Percentiles rank a stretch among this genome's conserved stretches.
These are phyloP conservation scores for Syrphus vitripennis DNA, from an alignment of 2,888 invertebrate species.

Conservation along the genomic window DNA sequence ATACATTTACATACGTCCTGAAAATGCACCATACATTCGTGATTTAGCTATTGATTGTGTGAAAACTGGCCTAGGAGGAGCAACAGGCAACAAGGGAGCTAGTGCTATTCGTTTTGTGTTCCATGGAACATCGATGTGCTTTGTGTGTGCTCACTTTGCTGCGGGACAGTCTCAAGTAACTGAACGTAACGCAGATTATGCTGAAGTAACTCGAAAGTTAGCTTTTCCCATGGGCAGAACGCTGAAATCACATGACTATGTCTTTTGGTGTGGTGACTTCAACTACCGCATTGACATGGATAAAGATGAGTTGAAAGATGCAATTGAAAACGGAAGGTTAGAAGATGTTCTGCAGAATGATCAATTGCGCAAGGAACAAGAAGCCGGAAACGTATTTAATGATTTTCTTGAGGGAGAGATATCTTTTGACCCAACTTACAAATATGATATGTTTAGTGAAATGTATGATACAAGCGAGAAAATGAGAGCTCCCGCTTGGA, in stretches of 20 bases:
- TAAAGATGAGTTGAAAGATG: constrained; percentile 94
- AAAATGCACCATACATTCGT: constrained; percentile 92
- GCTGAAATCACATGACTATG: constrained; percentile 97
- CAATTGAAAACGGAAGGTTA: constrained; percentile 84
- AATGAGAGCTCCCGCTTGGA: constrained; percentile 98
- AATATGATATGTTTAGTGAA: constrained; percentile 98
- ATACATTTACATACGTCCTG: constrained; percentile 95
- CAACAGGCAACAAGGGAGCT: constrained; percentile 98
- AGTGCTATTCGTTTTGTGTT: constrained; percentile 95
- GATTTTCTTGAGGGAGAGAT: constrained; percentile 96
- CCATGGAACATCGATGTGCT: constrained; percentile 96
- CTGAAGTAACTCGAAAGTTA: constrained; percentile 95
- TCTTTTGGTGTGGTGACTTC: constrained; percentile 99
- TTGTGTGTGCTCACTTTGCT: constrained; percentile 99
- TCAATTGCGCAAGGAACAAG: constrained; percentile 92
- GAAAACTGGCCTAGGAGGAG: constrained; percentile 98
- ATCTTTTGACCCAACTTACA: constrained; percentile 97
- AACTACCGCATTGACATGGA: constrained; percentile 98
- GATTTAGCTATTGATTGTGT: constrained; percentile 98
- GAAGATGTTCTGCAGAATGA: constrained; percentile 92
- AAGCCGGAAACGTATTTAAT: constrained; percentile 92
- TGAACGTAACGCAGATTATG: constrained; percentile 98
- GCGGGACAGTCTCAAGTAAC: constrained; percentile 97
- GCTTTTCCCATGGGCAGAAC: constrained; percentile 95
- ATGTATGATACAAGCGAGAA: constrained; percentile 99